Conservation (phyloP, 2,888 invertebrate genomes). For the Erebia ligea region DNA sequence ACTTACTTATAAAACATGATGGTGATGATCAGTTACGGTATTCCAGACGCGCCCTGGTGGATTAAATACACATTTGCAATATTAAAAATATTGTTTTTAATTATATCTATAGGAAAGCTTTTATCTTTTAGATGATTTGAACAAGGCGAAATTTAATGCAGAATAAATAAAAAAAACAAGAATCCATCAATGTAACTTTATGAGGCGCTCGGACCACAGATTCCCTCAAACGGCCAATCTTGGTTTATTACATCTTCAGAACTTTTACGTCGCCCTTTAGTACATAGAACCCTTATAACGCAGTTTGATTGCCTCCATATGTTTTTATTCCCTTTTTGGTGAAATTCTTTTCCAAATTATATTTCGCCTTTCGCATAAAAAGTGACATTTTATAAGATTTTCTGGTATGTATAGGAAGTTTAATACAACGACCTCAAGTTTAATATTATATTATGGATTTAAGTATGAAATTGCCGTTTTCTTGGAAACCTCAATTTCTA, state of each 20-base stretch:
- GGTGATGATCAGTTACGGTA: no score
- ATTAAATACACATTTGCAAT: no score
- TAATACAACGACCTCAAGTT: no score
- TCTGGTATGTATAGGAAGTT: not conserved
- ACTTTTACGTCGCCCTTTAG: conserved; percentile 36
- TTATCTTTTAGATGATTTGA: not conserved
- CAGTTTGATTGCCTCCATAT: conserved; percentile 25
- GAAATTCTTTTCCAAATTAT: conserved; percentile 10
- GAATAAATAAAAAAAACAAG: conserved; percentile 10
- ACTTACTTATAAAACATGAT: no score
- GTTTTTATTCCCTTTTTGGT: conserved; percentile 23
- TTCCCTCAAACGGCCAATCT: conserved; percentile 32
- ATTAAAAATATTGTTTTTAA: no score
- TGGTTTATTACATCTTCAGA: conserved; percentile 33
- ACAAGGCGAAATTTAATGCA: not conserved
- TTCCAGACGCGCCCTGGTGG: no score
- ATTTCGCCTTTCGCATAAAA: conserved; percentile 2
- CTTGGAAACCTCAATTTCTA: no score
- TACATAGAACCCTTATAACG: conserved; percentile 27
- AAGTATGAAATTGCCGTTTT: no score
- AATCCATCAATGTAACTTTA: conserved; percentile 26
- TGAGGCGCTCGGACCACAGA: conserved; percentile 27
- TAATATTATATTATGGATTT: no score
- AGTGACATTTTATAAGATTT: not conserved
- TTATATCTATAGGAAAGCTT: no score